These are phyloP conservation scores for Erpobdella octoculata DNA, from an alignment of 2,888 invertebrate species.

Conservation along the genomic window DNA sequence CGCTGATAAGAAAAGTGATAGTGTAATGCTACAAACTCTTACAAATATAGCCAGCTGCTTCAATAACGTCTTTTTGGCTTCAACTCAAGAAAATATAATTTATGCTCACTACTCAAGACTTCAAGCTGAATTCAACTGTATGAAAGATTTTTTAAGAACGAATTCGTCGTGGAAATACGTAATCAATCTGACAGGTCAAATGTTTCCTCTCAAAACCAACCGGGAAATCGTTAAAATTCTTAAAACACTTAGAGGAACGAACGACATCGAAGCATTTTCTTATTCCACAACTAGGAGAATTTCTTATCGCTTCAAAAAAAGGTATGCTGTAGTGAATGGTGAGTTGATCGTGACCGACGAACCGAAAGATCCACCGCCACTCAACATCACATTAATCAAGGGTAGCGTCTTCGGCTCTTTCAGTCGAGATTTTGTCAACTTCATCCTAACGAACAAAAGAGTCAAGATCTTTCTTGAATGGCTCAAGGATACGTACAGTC, in stretches of 20 bases:
- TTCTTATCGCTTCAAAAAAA: neutral
- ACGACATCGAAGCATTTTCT: slow-evolving; percentile 41
- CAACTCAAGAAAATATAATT: slow-evolving; percentile 18
- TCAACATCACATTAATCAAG: slow-evolving; percentile 39
- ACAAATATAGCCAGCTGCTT: slow-evolving; percentile 29
- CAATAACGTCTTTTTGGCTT: slow-evolving; percentile 29
- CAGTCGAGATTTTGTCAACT: slow-evolving; percentile 41
- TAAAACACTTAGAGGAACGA: slow-evolving; percentile 41
- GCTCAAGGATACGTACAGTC: slow-evolving; percentile 41
- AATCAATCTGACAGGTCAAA: slow-evolving; percentile 44
- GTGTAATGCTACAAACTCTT: neutral
- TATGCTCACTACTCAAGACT: slow-evolving; percentile 32
- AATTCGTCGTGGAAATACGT: slow-evolving; percentile 39
- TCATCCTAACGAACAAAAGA: slow-evolving; percentile 37
- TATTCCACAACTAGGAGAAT: neutral
- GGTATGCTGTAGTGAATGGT: neutral
- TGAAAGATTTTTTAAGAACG: slow-evolving; percentile 29
- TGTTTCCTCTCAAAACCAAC: slow-evolving; percentile 45
- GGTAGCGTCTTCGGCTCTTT: slow-evolving; percentile 44
- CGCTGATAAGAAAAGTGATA: slow-evolving; percentile 25
- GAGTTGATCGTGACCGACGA: slow-evolving; percentile 33
- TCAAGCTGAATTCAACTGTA: slow-evolving; percentile 34
- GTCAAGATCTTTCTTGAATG: slow-evolving; percentile 40
- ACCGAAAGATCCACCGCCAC: slow-evolving; percentile 37
- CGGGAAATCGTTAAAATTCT: slow-evolving; percentile 43